Percentiles rank a stretch among this genome's conserved stretches.
These are phyloP conservation scores for Nipponacmea schrenckii DNA, from an alignment of 2,888 invertebrate genomes.

Conservation along the genomic window DNA sequence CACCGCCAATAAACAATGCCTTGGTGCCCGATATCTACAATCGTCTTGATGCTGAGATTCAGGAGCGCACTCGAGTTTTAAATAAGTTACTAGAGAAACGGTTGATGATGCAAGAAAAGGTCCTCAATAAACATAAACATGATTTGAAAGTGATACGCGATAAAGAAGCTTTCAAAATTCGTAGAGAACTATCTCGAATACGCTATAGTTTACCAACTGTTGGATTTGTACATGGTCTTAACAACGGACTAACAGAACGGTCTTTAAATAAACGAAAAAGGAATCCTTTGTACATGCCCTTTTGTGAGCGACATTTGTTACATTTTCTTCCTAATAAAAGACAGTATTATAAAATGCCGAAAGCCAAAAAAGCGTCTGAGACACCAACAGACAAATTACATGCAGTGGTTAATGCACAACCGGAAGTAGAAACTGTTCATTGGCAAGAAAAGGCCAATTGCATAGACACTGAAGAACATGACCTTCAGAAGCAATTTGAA, in stretches of 20 bases:
- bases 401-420: too few species aligned
- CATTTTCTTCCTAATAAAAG: slow-evolving; percentile 53
- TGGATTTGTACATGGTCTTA: too few species aligned
- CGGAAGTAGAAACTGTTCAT: too few species aligned
- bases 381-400: too few species aligned
- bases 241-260: slow-evolving; percentile 39
- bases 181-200: too few species aligned
- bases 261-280: slow-evolving; percentile 34
- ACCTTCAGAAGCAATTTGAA: too few species aligned
- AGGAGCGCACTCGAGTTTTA: slow-evolving; percentile 49
- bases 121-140: slow-evolving; percentile 43
- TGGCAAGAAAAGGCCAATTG: too few species aligned
- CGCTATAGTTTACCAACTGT: too few species aligned
- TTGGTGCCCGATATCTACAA: slow-evolving; percentile 54
- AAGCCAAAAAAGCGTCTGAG: not conserved
- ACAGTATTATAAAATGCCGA: slow-evolving; percentile 33
- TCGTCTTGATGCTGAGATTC: slow-evolving; percentile 50
- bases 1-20: slow-evolving; percentile 54
- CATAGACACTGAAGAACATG: too few species aligned
- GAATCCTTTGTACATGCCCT: slow-evolving; percentile 32
- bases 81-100: slow-evolving; percentile 44
- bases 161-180: too few species aligned
- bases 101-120: slow-evolving; percentile 43
- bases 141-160: too few species aligned
- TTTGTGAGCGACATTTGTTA: slow-evolving; percentile 51